These are phyloP conservation scores for Oncorhynchus keta DNA, from an alignment of 2,113 vertebrate species.

Conservation along the genomic window DNA sequence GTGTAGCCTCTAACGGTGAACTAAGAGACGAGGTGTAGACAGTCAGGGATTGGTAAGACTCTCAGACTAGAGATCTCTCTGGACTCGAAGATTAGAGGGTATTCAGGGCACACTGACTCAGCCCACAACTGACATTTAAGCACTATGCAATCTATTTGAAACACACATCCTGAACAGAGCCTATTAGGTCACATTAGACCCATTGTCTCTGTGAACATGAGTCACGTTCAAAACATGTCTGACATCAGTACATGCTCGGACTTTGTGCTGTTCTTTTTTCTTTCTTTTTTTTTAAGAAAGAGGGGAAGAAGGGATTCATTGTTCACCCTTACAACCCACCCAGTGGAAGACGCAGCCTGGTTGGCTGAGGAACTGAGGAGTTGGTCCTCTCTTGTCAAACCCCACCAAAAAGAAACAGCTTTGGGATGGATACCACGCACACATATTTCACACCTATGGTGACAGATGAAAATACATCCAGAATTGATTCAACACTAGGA, in stretches of 20 bases:
- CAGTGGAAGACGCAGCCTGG: slow-evolving; percentile 10
- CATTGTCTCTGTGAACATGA: slow-evolving; percentile 36
- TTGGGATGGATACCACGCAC: not conserved
- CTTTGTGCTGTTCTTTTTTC: not conserved
- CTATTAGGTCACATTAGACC: slow-evolving; percentile 12
- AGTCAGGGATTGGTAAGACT: not conserved
- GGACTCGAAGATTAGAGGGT: slow-evolving; percentile 14
- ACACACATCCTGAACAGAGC: slow-evolving; percentile 53
- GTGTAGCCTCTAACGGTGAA: no score
- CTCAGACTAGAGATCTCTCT: no score
- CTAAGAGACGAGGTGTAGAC: not conserved
- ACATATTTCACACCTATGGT: not conserved
- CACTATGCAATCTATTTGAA: slow-evolving; percentile 40
- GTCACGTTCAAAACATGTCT: slow-evolving; percentile 38
- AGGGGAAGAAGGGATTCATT: slow-evolving; percentile 45
- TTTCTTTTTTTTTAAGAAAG: slow-evolving; percentile 19
- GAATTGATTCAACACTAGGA: not conserved
- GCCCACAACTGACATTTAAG: slow-evolving; percentile 25
- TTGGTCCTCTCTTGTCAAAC: slow-evolving; percentile 1
- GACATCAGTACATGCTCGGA: slow-evolving; percentile 29
- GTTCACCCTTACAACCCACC: slow-evolving; percentile 27
- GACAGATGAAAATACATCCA: not conserved
- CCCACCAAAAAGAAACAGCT: not conserved
- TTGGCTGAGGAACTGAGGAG: not conserved
- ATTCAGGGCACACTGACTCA: not conserved